Base-by-base conservation (phyloP, 2,797 vertebrate species). In the Harpagifer antarcticus region DNA sequence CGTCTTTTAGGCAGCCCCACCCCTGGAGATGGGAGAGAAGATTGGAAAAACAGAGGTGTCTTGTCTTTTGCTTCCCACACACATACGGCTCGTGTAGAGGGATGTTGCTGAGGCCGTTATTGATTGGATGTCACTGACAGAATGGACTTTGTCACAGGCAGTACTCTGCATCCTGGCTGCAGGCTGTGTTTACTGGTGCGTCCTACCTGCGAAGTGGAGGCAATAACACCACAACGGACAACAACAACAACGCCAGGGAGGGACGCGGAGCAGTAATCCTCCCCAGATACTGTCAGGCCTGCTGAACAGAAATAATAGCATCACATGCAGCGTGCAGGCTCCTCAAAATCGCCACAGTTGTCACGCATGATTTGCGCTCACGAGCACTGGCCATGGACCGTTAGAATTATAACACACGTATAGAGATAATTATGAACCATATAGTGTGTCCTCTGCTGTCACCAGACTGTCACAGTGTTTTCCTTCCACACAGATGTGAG, bases 121-220 rank as follows among this genome's bases (percentile, higher is more conserved):
- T 87, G 89, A 91, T 91, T 86, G 88, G 82, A 82, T 58, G 83
- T 72, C 79, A 67, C 84, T 56, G 84, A 79, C 81, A 81, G 86
- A 83, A 83, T 86, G 90, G 83, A 90, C 88, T 86, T 76, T 81
- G 85, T 86, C 86, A 74, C 82, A 81, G 85, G 78, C 80, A 19
- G 64, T 50, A 49, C 70, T 76, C 81, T 68, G 58, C 54, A 20
- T 82, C 68, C 72, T 9, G 70, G 54, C 85, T 81, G 70, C 82
- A 63, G 85, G 86, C 84, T 83, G 82, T 86, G 88, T 86, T 90
- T 80, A 88, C 82, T 78, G 84, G 79, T 74, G 85, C 79, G 60
- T 81, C 67, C 61, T 49, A 72, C 90, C 82, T 80, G 69, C 16
- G 17, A 80, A 78, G 56, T 76, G 16, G 4, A 67, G 53, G 67